These are phyloP conservation scores for Oreochromis spilurus DNA, from an alignment of 2,113 vertebrate genomes.

Conservation along the genomic window DNA sequence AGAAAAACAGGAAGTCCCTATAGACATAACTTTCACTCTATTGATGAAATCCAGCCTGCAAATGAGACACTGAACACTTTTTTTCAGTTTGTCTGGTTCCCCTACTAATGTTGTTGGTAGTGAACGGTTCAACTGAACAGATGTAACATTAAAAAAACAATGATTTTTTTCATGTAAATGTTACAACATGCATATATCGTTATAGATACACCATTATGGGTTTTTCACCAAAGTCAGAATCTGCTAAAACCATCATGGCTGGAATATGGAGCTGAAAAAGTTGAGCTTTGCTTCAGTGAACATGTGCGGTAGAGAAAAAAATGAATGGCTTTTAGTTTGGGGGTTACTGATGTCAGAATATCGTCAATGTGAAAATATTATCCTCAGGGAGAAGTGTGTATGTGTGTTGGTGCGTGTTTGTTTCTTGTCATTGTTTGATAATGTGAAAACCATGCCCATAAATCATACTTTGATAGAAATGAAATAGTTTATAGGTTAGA, in stretches of 20 bases:
- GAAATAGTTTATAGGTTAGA: background rate
- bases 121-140: background rate
- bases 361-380: background rate
- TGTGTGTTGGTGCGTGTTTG: background rate
- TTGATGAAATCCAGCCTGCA: background rate
- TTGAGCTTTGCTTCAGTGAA: background rate
- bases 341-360: slow-evolving; percentile 5
- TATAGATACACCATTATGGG: background rate
- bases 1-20: background rate
- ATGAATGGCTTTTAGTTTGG: background rate
- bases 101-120: background rate
- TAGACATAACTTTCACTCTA: background rate
- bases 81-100: background rate
- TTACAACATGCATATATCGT: background rate
- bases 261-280: background rate
- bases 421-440: background rate
- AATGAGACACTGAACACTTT: background rate
- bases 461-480: background rate
- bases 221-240: background rate
- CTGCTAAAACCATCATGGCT: background rate
- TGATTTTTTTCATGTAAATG: background rate
- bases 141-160: background rate
- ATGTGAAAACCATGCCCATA: background rate
- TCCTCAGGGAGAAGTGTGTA: background rate
- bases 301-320: background rate